Evolutionary conservation across 2,888 invertebrate species (phyloP).

Genomic region (Cephalotes varians): DNA sequence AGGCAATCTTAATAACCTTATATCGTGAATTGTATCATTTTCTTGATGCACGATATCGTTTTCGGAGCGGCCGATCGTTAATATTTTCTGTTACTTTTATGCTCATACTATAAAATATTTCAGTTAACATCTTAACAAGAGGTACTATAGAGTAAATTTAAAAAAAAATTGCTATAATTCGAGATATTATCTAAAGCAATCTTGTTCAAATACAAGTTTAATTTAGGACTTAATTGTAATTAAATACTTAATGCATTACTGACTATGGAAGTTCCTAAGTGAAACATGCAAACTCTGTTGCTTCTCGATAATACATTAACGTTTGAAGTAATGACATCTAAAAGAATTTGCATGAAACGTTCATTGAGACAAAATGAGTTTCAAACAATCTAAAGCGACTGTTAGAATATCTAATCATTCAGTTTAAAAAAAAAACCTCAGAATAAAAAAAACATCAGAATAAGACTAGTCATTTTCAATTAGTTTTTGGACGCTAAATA

Average conservation of each 20-base stretch:
- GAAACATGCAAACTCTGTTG: not conserved
- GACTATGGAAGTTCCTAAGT: not conserved
- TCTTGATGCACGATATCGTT: constrained; percentile 46
- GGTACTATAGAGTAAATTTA: not conserved
- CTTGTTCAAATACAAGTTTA: not conserved
- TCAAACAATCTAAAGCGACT: not conserved
- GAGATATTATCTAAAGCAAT: not conserved
- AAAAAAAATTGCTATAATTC: not conserved
- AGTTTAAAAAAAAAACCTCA: no score
- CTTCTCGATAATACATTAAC: not conserved
- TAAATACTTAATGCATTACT: not conserved
- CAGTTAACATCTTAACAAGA: not conserved
- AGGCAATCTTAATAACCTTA: constrained; percentile 20
- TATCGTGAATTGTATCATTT: constrained; percentile 40
- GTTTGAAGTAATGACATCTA: not conserved
- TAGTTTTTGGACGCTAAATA: no score
- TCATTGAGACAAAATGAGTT: not conserved
- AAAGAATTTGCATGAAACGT: constrained; percentile 10
- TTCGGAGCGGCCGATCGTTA: constrained; percentile 1
- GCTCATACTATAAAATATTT: not conserved
- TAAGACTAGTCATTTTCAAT: no score
- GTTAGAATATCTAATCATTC: no score
- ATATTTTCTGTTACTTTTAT: not conserved
- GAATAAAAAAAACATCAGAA: no score
- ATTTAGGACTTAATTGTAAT: not conserved